Evolutionary conservation across 2,888 invertebrate species (phyloP).

Genomic region (Drosophila paranaensis): DNA sequence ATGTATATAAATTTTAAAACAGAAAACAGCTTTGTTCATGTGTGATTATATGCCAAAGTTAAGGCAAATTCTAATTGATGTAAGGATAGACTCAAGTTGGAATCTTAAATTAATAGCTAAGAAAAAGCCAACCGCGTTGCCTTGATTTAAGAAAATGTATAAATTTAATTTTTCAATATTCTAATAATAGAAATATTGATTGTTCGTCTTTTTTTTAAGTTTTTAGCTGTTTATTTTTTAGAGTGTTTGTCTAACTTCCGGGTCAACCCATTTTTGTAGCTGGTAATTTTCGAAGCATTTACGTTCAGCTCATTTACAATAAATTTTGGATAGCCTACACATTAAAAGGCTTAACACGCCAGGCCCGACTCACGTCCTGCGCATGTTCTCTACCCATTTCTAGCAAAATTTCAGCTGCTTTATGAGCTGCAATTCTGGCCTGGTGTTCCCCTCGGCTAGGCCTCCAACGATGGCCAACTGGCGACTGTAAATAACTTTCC

Average conservation of each 20-base stretch:
- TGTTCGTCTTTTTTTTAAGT: too few species aligned
- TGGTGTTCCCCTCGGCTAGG: slow-evolving; percentile 18
- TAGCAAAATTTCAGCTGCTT: slow-evolving; percentile 62
- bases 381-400: slow-evolving; percentile 3
- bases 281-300: slow-evolving; percentile 61
- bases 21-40: too few species aligned
- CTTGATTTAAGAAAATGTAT: not conserved
- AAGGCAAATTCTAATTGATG: too few species aligned
- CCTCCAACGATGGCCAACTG: slow-evolving; percentile 29
- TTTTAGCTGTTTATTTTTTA: slow-evolving; percentile 14
- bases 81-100: not conserved
- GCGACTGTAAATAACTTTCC: slow-evolving; percentile 73
- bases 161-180: not conserved
- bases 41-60: too few species aligned
- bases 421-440: slow-evolving; percentile 72
- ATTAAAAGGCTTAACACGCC: slow-evolving; percentile 63
- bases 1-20: too few species aligned
- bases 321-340: slow-evolving; percentile 69
- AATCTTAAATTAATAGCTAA: not conserved
- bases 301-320: slow-evolving; percentile 68
- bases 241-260: slow-evolving; percentile 25
- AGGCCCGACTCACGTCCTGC: not conserved
- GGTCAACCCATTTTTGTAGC: slow-evolving; percentile 31
- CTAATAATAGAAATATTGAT: too few species aligned
- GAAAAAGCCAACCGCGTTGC: not conserved